Conservation (phyloP, 1,140 invertebrate species). For the Proctacanthus coquilletti region DNA sequence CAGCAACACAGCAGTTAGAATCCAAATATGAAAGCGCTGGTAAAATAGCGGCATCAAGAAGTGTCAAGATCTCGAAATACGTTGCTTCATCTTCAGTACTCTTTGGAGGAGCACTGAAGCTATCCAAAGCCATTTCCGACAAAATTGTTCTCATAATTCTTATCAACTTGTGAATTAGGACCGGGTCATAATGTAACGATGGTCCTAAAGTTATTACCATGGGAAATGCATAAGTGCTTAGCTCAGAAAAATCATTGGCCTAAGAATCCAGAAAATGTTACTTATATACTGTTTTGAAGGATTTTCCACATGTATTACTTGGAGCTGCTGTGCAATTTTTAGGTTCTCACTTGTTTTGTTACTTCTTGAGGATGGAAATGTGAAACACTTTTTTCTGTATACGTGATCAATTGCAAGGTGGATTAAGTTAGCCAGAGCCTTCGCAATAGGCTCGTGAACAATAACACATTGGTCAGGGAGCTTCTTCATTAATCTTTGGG, state of each 20-base stretch:
- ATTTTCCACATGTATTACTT: constrained; percentile 8
- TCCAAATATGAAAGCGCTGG: constrained; percentile 84
- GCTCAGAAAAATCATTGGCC: constrained; percentile 48
- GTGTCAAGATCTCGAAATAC: constrained; percentile 56
- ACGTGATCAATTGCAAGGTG: constrained; percentile 77
- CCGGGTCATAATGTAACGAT: constrained; percentile 71
- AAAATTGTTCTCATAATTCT: constrained; percentile 34
- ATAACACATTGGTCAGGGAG: constrained; percentile 71
- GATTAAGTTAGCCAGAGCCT: constrained; percentile 63
- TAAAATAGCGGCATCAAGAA: constrained; percentile 75
- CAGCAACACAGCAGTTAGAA: constrained; percentile 87
- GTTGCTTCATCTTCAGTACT: constrained; percentile 20
- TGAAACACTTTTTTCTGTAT: constrained; percentile 55
- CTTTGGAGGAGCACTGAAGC: constrained; percentile 16
- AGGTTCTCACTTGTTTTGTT: constrained; percentile 17
- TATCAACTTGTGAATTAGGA: constrained; percentile 76
- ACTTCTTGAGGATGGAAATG: constrained; percentile 9
- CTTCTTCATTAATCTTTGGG: constrained; percentile 56
- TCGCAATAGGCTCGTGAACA: constrained; percentile 62
- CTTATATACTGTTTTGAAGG: constrained; percentile 11
- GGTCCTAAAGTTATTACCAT: constrained; percentile 79
- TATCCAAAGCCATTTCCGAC: constrained; percentile 22
- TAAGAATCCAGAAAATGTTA: constrained; percentile 34
- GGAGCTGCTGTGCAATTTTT: constrained; percentile 17
- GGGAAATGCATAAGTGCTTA: constrained; percentile 66